Evolutionary conservation across 2,113 vertebrate species (phyloP).

Genomic region (Barnardius zonarius): DNA sequence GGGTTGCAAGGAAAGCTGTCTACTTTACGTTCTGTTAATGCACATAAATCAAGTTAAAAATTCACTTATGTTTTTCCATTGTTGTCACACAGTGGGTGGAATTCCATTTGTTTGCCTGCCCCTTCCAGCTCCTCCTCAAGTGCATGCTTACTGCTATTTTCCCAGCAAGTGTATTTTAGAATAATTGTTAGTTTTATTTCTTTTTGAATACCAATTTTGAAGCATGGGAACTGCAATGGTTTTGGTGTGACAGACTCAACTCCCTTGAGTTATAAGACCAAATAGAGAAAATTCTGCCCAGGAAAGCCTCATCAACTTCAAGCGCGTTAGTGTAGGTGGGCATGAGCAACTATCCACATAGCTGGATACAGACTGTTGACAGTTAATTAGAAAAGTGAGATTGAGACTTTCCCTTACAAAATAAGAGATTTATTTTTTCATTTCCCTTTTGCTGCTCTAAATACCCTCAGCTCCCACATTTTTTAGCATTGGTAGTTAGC

Average conservation of each 20-base stretch:
- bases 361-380: neutral
- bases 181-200: neutral
- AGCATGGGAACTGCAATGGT: neutral
- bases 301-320: neutral
- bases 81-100: neutral
- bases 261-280: neutral
- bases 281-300: neutral
- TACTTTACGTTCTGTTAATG: neutral
- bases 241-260: neutral
- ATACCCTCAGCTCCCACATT: neutral
- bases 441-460: neutral
- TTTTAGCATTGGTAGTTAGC: neutral
- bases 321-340: neutral
- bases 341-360: neutral
- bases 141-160: neutral
- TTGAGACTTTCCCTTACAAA: neutral
- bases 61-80: neutral
- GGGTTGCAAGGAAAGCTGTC: constrained; percentile 18
- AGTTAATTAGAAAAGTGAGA: neutral
- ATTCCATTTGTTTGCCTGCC: neutral
- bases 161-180: neutral
- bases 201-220: neutral
- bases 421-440: neutral
- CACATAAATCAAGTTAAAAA: neutral
- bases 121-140: neutral